Conservation (phyloP, 2,113 vertebrate genomes). For the Paralichthys olivaceus region DNA sequence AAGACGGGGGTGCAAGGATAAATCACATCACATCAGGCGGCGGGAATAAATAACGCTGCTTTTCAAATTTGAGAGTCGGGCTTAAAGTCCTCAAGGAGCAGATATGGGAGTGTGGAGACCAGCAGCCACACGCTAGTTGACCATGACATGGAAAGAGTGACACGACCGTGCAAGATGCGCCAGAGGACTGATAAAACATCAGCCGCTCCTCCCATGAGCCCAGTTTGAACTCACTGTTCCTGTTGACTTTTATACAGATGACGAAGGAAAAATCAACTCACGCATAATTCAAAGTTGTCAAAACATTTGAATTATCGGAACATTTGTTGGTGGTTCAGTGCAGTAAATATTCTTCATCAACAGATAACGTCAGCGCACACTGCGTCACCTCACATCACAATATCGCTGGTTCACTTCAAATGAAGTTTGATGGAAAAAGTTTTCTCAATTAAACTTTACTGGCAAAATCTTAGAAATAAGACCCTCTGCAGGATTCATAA, state of each 20-base stretch:
- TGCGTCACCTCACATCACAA: background rate
- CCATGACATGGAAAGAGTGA: slow-evolving; percentile 81
- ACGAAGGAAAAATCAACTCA: background rate
- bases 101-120: slow-evolving; percentile 49
- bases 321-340: background rate
- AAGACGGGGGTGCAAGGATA: background rate
- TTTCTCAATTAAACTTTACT: background rate
- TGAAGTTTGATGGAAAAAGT: background rate
- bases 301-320: background rate
- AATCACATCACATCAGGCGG: slow-evolving; percentile 17
- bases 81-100: slow-evolving; percentile 39
- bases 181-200: slow-evolving; percentile 74
- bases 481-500: background rate
- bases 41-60: slow-evolving; percentile 30
- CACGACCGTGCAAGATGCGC: slow-evolving; percentile 61
- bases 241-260: slow-evolving; percentile 21
- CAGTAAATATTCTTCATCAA: background rate
- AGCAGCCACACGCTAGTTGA: slow-evolving; percentile 64
- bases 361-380: background rate
- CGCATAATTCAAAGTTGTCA: slow-evolving; percentile 11
- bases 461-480: background rate
- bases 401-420: background rate
- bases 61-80: slow-evolving; percentile 32
- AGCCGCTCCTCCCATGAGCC: slow-evolving; percentile 44
- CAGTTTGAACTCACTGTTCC: slow-evolving; percentile 44